phyloP scores from a whole-genome alignment of 2,888 invertebrate genomes.

The Blastobasis adustella region DNA sequence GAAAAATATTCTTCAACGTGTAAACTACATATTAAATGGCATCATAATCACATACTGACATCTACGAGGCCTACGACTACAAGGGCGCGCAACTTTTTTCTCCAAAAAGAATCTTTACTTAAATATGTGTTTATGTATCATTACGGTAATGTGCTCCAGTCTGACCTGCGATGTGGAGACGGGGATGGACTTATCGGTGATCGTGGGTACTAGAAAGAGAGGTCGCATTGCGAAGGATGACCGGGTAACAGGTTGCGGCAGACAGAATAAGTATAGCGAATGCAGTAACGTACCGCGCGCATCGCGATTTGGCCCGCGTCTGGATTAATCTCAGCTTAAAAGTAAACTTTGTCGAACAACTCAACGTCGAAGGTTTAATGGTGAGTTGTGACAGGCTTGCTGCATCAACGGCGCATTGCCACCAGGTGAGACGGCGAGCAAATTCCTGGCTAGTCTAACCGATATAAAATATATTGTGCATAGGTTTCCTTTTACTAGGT shows the following conservation, averaged over 20 bases:
- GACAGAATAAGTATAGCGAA: constrained; percentile 64
- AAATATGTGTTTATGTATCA: constrained; percentile 74
- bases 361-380: too few species aligned
- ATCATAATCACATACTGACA: not conserved
- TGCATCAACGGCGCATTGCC: too few species aligned
- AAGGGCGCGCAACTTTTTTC: constrained; percentile 52
- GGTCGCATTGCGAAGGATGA: constrained; percentile 48
- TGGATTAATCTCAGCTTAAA: too few species aligned
- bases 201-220: constrained; percentile 30
- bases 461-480: too few species aligned
- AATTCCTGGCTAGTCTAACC: too few species aligned
- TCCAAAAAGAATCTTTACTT: constrained; percentile 65
- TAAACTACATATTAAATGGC: not conserved
- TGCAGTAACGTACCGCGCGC: constrained; percentile 54
- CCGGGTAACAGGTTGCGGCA: constrained; percentile 70
- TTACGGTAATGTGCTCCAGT: constrained; percentile 64
- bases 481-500: too few species aligned
- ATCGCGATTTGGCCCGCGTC: constrained; percentile 11
- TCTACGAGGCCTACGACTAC: constrained; percentile 9
- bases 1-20: too few species aligned
- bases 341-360: too few species aligned
- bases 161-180: constrained; percentile 58
- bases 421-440: too few species aligned
- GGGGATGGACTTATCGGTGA: constrained; percentile 28
- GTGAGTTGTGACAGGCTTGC: too few species aligned